Evolutionary conservation across 2,113 vertebrate genomes (phyloP), one percentile per base, ranked within the genome.

Genomic region (Hypanus sabinus): DNA sequence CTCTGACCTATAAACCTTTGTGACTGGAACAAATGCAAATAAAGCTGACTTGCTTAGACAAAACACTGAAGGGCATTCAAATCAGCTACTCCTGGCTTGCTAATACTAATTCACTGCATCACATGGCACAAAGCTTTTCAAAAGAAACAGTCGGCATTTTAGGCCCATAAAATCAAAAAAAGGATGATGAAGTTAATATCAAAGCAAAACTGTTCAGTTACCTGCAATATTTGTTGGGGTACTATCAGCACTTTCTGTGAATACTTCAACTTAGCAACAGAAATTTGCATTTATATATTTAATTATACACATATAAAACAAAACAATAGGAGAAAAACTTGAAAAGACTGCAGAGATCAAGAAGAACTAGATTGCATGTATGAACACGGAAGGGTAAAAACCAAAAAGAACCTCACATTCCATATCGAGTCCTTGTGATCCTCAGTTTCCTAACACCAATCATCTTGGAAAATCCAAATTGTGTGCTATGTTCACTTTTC

Each of bases 21-120:
- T 98, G 98, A 98, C 98, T 98, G 98, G 97, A 98, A 98, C 97
- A 98, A 98, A 98, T 98, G 98, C 98, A 98, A 98, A 98, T 98
- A 96, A 97, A 97, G 96, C 97, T 97, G 97, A 98, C 97, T 98
- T 97, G 97, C 97, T 97, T 98, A 93, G 95, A 95, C 95, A 96
- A 96, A 97, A 95, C 97, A 97, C 97, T 97, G 97, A 98, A 97
- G 97, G 96, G 97, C 96, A 97, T 98, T 98, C 97, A 98, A 97
- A 97, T 97, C 95, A 96, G 96, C 96, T 96, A 96, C 96, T 96
- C 96, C 96, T 96, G 97, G 97, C 96, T 96, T 94, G 96, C 96
- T 97, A 97, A 98, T 98, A 98, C 98, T 97, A 97, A 96, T 95
- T 96, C 95, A 96, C 96, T 96, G 97, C 97, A 96, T 96, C 95